phyloP scores from a whole-genome alignment of 2,797 vertebrate genomes.

The Lagocephalus sceleratus region DNA sequence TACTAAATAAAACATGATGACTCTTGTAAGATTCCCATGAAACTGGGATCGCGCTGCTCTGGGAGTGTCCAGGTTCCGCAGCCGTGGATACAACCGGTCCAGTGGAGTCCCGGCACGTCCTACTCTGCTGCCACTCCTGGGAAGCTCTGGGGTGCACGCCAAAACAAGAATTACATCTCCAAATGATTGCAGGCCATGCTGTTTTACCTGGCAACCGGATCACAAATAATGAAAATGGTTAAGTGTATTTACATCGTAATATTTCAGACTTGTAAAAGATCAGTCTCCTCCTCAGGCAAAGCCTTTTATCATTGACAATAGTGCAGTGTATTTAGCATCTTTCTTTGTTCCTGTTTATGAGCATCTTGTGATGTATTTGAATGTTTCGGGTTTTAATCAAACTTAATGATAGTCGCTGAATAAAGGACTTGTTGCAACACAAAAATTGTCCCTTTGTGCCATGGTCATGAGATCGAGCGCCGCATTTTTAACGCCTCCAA shows the following conservation, averaged over 20 bases:
- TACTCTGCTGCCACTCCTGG: constrained; percentile 57
- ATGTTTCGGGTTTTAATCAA: constrained; percentile 29
- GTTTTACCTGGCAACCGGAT: constrained; percentile 36
- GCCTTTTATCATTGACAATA: too few species aligned
- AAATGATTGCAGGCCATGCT: constrained; percentile 67
- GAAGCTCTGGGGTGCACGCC: constrained; percentile 59
- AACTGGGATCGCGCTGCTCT: constrained; percentile 22
- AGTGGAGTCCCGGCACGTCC: constrained; percentile 63
- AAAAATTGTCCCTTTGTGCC: constrained; percentile 32
- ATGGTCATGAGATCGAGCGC: constrained; percentile 37
- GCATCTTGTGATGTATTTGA: constrained; percentile 25
- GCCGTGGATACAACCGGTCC: constrained; percentile 43
- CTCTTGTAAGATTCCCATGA: constrained; percentile 5
- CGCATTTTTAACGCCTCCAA: constrained; percentile 21
- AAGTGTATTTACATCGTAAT: background rate
- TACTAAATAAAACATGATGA: too few species aligned
- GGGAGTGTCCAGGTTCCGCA: too few species aligned
- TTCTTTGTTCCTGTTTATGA: constrained; percentile 9
- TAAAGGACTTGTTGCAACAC: constrained; percentile 35
- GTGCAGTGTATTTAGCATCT: background rate
- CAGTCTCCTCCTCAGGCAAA: background rate
- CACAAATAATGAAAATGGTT: too few species aligned
- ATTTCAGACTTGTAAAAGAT: constrained; percentile 3
- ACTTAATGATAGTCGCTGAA: constrained; percentile 31
- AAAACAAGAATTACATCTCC: constrained; percentile 41